Conservation (phyloP, 2,113 vertebrate genomes). For the Poeciliopsis prolifica region DNA sequence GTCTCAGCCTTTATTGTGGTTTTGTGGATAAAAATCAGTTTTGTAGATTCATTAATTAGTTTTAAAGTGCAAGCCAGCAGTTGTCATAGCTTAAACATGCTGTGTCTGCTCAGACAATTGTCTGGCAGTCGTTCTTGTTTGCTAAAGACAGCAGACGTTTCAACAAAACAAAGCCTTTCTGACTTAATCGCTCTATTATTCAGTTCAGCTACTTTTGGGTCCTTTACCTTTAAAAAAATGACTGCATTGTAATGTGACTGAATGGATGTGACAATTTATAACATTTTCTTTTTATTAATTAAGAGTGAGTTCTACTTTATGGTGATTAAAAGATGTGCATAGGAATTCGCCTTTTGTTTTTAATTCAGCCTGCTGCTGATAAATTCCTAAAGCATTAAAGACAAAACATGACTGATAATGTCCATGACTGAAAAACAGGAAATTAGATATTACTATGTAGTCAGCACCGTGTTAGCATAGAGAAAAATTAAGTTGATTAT, state of each 20-base stretch:
- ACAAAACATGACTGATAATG: constrained; percentile 51
- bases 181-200: constrained; percentile 45
- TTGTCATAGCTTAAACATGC: constrained; percentile 27
- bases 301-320: constrained; percentile 66
- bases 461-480: neutral
- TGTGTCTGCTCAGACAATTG: constrained; percentile 31
- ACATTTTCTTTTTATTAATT: constrained; percentile 68
- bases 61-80: constrained; percentile 19
- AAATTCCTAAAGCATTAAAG: constrained; percentile 26
- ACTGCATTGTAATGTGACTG: constrained; percentile 42
- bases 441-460: constrained; percentile 11
- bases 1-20: constrained; percentile 24
- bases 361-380: constrained; percentile 59
- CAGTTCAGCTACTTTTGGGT: constrained; percentile 52
- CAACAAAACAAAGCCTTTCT: constrained; percentile 18
- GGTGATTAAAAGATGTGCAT: constrained; percentile 71
- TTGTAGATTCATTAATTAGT: constrained; percentile 27
- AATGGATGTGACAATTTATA: constrained; percentile 56
- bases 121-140: constrained; percentile 19
- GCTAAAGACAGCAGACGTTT: neutral
- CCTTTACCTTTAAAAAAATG: constrained; percentile 53
- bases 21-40: constrained; percentile 48
- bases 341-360: constrained; percentile 43
- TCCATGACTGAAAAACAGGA: constrained; percentile 33
- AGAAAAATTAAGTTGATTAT: neutral